Percentiles rank a stretch among this genome's conserved stretches.
These are phyloP conservation scores for Neogobius melanostomus DNA, from an alignment of 2,113 vertebrate genomes.

Conservation along the genomic window DNA sequence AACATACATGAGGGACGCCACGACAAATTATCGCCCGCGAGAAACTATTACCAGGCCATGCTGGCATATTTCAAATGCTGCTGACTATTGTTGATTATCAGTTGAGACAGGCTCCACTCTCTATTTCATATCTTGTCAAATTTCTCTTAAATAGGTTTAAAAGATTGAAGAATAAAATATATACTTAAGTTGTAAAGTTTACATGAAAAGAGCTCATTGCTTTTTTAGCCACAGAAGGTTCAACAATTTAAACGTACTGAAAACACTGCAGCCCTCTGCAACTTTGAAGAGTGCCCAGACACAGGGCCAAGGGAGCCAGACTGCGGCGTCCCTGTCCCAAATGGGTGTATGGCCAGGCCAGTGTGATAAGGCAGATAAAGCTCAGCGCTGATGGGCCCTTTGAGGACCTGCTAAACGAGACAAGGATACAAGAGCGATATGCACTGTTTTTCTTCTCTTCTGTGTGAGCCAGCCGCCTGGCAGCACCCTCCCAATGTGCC, in stretches of 20 bases:
- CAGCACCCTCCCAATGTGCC: conserved; percentile 34
- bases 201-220: background rate
- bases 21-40: too few relatives aligned
- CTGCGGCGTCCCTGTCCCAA: conserved; percentile 31
- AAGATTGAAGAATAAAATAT: background rate
- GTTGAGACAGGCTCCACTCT: too few relatives aligned
- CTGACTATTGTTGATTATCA: too few relatives aligned
- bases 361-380: conserved; percentile 56
- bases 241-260: background rate
- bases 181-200: background rate
- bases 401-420: conserved; percentile 45
- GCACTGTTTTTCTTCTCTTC: conserved; percentile 30
- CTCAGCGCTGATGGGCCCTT: conserved; percentile 41
- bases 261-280: conserved; percentile 9
- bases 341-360: conserved; percentile 36
- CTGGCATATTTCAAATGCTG: too few relatives aligned
- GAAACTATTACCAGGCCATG: too few relatives aligned
- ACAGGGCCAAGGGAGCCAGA: conserved; percentile 14
- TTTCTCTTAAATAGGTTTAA: too few relatives aligned
- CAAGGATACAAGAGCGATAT: conserved; percentile 23
- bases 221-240: background rate
- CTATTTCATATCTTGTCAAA: too few relatives aligned
- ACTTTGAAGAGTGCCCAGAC: conserved; percentile 29
- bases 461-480: conserved; percentile 18
- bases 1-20: too few relatives aligned